Base-by-base conservation (phyloP, 2,113 vertebrate genomes). In the Forbesichthys papilliferus region DNA sequence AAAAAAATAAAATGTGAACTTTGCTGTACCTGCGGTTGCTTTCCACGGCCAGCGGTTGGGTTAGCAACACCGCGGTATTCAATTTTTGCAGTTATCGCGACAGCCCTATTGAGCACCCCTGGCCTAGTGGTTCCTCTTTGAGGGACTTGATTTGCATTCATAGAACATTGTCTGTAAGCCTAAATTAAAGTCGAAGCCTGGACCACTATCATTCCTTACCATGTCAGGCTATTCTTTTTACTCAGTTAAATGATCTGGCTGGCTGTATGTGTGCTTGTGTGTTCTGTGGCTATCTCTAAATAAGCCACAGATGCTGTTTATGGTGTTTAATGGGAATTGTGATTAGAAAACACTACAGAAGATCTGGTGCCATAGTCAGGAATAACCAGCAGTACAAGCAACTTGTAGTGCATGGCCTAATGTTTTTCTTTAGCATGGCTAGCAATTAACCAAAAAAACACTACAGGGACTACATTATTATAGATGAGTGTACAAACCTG, bases 121-220 rank as follows among this genome's bases (percentile, higher is more conserved):
- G n/a, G 51, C 36, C 33, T 20, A 48, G 13, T 33, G 14, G 52
- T 77, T 69, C 46, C 36, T 62, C 6, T 2, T 11, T 14, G 18
- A 71, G 58, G 1, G 42, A 33, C 9, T 48, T 52, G 57, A 60
- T 71, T 62, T 48, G 47, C 18, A 47, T 51, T 69, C 46, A 11
- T 1, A 55, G 66, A 53, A 69, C 27, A 42, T 46, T 54, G 18
- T 13, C 51, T 34, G 48, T 7, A 71, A 60, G 47, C 65, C 54
- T 14, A 56, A 84, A 74, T 75, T 67, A 20, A 46, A 75, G 51
- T 18, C 27, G 64, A 54, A 52, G 14, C n/a, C 8, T 60, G 12
- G 9, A 66, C 53, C 36, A 59, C 56, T 60, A 18, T 33, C 7
- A 65, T 64, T 59, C 14, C 11, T 54, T 33, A 42, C 4, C 7